A percentile compares a stretch with the other conserved stretches of the same genome.
These are phyloP conservation scores for Typhlichthys eigenmanni DNA, from an alignment of 2,797 vertebrate species.

Conservation along the genomic window DNA sequence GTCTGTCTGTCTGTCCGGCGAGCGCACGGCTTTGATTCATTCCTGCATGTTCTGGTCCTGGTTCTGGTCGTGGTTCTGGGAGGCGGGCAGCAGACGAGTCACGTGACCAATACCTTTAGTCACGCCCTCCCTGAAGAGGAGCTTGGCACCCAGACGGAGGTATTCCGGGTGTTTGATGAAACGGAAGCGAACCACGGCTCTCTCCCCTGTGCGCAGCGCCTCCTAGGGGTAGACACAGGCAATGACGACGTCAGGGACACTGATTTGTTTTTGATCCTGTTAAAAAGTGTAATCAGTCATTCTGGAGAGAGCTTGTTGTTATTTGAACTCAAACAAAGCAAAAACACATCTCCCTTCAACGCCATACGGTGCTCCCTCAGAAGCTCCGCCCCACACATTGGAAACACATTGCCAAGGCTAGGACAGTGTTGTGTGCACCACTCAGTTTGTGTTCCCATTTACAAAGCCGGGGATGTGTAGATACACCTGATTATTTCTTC, in stretches of 20 bases:
- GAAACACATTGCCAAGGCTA: no score
- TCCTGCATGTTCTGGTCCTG: constrained; percentile 55
- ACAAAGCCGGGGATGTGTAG: no score
- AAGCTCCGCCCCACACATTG: no score
- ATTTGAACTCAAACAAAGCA: no score
- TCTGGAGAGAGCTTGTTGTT: no score
- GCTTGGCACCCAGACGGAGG: constrained; percentile 91
- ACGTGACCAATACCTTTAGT: constrained; percentile 98
- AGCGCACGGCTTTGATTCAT: constrained; percentile 3
- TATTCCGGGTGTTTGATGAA: constrained; percentile 98
- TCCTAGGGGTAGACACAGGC: constrained; percentile 74
- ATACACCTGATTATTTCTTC: no score
- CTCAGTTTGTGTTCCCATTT: no score
- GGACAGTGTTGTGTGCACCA: no score
- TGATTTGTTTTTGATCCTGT: not conserved
- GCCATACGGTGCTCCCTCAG: no score
- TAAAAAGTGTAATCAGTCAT: no score
- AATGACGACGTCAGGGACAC: not conserved
- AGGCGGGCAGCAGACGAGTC: constrained; percentile 85
- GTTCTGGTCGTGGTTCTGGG: constrained; percentile 68
- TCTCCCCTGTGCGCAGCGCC: constrained; percentile 92
- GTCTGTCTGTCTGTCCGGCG: no score
- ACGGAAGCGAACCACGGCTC: constrained; percentile 91
- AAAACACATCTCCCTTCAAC: no score
- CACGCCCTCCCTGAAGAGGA: constrained; percentile 95